A percentile compares a stretch with the other conserved stretches of the same genome.
Conservation (phyloP, 2,888 invertebrate genomes). For the Graphium colonna region DNA sequence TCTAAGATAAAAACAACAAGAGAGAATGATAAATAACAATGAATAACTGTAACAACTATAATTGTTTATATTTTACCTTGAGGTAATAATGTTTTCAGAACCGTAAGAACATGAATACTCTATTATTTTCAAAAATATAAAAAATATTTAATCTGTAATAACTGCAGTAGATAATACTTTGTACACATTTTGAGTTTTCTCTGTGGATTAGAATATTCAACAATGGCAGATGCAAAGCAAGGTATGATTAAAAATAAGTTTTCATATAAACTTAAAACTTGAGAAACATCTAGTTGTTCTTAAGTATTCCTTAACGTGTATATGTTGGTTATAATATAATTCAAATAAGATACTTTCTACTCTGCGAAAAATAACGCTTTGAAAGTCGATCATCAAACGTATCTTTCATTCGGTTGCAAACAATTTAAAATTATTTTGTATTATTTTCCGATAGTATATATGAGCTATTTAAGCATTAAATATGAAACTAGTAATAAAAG, state of each 20-base stretch:
- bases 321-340: not conserved
- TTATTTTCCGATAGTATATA: not conserved
- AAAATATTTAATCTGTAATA: not conserved
- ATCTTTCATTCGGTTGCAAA: conserved; percentile 35
- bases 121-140: too few relatives aligned
- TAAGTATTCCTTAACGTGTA: not conserved
- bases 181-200: conserved; percentile 1
- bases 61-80: too few relatives aligned
- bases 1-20: too few relatives aligned
- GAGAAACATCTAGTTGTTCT: not conserved
- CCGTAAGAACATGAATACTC: too few relatives aligned
- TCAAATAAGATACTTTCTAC: not conserved
- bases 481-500: too few relatives aligned
- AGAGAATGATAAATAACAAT: too few relatives aligned
- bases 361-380: not conserved
- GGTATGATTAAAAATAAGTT: conserved; percentile 52
- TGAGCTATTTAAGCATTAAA: too few relatives aligned
- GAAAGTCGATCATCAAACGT: conserved; percentile 45
- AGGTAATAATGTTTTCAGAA: too few relatives aligned
- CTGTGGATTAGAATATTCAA: conserved; percentile 39
- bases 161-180: not conserved
- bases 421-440: conserved; percentile 1
- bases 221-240: conserved; percentile 78
- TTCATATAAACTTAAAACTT: conserved; percentile 13
- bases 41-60: too few relatives aligned